Evolutionary conservation across 2,113 vertebrate species (phyloP).

Genomic region (Pangasianodon gigas): DNA sequence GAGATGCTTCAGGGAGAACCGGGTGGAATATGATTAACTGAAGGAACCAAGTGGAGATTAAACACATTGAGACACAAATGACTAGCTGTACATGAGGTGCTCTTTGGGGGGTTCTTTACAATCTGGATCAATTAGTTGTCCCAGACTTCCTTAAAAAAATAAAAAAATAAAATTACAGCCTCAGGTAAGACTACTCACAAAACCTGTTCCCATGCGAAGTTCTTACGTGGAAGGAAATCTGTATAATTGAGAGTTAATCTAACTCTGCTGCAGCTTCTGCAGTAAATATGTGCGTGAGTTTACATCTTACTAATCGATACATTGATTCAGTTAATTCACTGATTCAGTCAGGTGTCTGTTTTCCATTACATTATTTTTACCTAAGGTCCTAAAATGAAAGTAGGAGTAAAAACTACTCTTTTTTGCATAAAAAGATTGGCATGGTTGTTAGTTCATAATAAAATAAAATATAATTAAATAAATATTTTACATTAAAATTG

Average conservation of each 20-base stretch:
- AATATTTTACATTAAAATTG: too few species aligned
- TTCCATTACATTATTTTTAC: not conserved
- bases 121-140: conserved; percentile 1
- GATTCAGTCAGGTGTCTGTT: not conserved
- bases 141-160: conserved; percentile 3
- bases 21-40: not conserved
- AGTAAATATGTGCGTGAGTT: not conserved
- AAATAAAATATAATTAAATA: too few species aligned
- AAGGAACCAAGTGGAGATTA: conserved; percentile 27
- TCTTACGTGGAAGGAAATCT: not conserved
- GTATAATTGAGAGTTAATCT: not conserved
- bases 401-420: too few species aligned
- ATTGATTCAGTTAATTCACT: not conserved
- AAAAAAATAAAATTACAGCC: not conserved
- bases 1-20: not conserved
- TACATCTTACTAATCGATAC: not conserved
- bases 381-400: too few species aligned
- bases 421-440: too few species aligned
- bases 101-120: conserved; percentile 19
- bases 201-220: not conserved
- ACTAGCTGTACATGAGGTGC: not conserved
- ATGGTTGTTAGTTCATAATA: too few species aligned
- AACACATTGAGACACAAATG: conserved; percentile 20
- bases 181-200: not conserved
- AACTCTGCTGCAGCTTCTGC: not conserved